A percentile compares a stretch with the other conserved stretches of the same genome.
phyloP scores from a whole-genome alignment of 1,140 invertebrate genomes.

The Spodoptera frugiperda region DNA sequence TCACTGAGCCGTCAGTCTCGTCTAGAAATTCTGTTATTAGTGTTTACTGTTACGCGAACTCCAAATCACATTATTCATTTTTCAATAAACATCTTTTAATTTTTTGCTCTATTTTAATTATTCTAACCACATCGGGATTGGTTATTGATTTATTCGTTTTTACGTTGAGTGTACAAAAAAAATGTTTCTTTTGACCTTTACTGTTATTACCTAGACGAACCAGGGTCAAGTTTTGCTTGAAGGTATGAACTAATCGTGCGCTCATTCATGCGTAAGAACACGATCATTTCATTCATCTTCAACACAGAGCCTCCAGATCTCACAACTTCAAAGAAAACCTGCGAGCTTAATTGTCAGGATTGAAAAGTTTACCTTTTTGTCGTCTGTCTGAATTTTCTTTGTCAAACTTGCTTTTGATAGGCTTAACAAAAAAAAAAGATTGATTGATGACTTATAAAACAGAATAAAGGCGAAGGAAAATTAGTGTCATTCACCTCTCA shows the following conservation, averaged over 20 bases:
- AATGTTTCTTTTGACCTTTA: not conserved
- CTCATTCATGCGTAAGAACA: slow-evolving; percentile 19
- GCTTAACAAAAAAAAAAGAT: not conserved
- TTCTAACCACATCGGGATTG: too few species aligned
- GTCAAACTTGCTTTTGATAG: not conserved
- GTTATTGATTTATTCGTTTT: too few species aligned
- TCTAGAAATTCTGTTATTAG: slow-evolving; percentile 31
- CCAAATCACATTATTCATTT: not conserved
- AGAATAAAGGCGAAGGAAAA: not conserved
- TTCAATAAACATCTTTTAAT: slow-evolving; percentile 3
- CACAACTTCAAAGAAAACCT: not conserved
- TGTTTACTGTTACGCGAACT: slow-evolving; percentile 7
- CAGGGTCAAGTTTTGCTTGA: slow-evolving; percentile 4
- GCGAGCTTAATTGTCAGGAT: too few species aligned
- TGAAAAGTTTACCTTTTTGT: too few species aligned
- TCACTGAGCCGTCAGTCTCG: slow-evolving; percentile 26
- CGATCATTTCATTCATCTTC: slow-evolving; percentile 22
- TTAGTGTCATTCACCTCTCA: slow-evolving; percentile 12
- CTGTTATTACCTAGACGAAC: not conserved
- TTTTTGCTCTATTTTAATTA: too few species aligned
- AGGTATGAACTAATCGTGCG: slow-evolving; percentile 7
- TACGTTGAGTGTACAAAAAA: not conserved
- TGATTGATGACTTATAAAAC: not conserved
- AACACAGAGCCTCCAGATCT: not conserved
- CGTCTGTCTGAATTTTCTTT: not conserved